A percentile compares a stretch with the other conserved stretches of the same genome.
These are phyloP conservation scores for Muscicapa striata DNA, from an alignment of 2,797 vertebrate genomes.

Conservation along the genomic window DNA sequence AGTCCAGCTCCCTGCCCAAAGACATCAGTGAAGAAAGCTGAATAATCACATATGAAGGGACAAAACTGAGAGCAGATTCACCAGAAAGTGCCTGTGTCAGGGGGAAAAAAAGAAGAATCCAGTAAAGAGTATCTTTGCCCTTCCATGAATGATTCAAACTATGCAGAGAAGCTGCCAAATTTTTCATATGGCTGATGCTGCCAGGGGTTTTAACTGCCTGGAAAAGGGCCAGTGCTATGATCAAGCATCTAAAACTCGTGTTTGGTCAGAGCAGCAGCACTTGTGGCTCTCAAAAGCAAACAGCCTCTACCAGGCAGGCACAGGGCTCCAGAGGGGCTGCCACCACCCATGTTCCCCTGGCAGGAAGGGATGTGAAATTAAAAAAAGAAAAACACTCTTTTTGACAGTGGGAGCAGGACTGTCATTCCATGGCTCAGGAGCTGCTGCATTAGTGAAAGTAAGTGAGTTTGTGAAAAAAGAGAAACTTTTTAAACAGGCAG, in stretches of 20 bases:
- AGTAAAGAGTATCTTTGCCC: background rate
- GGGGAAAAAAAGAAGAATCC: background rate
- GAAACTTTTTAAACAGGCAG: background rate
- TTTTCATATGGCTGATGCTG: background rate
- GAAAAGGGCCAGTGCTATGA: background rate
- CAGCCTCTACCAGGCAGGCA: background rate
- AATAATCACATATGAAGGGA: background rate
- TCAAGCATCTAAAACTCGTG: background rate
- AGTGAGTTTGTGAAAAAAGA: background rate
- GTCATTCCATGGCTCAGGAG: background rate
- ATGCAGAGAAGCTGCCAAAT: background rate
- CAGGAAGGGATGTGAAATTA: background rate
- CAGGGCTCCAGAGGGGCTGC: fast-evolving
- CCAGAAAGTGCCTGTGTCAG: background rate
- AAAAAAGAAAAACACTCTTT: background rate
- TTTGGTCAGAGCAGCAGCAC: background rate
- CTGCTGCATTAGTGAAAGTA: background rate
- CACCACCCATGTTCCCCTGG: no score
- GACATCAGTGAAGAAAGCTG: background rate
- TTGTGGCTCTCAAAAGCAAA: background rate
- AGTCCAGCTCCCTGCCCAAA: background rate
- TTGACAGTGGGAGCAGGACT: background rate
- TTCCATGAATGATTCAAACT: background rate
- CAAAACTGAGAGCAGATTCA: background rate
- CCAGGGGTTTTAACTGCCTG: background rate